Conservation (phyloP, 2,113 vertebrate genomes). For the Macrotis lagotis region DNA sequence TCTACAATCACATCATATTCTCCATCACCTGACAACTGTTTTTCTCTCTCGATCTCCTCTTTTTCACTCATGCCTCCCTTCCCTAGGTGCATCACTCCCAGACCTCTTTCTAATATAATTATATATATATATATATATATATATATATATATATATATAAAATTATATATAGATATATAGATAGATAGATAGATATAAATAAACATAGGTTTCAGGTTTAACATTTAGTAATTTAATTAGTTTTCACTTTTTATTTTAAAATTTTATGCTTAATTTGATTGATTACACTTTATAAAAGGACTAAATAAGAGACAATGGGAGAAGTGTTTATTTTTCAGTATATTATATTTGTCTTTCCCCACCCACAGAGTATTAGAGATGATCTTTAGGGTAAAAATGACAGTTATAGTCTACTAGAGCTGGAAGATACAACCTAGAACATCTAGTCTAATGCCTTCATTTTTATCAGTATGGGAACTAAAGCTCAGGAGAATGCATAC, state of each 20-base stretch:
- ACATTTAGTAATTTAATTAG: neutral
- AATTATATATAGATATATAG: too few species aligned
- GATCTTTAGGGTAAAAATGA: neutral
- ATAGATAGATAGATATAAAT: too few species aligned
- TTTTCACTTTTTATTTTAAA: neutral
- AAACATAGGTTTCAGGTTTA: neutral
- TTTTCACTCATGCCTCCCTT: neutral
- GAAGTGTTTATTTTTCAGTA: neutral
- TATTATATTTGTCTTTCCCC: neutral
- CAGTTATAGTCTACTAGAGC: neutral
- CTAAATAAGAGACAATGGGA: neutral
- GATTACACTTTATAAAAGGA: neutral
- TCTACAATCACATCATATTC: too few species aligned
- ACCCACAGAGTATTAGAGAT: neutral
- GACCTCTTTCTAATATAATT: too few species aligned
- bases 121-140: too few species aligned
- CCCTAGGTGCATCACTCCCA: too few species aligned
- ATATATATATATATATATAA: too few species aligned
- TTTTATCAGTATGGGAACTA: neutral
- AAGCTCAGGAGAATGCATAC: neutral
- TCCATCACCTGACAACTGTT: too few species aligned
- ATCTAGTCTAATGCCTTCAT: neutral
- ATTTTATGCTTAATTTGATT: neutral
- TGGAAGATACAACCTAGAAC: neutral
- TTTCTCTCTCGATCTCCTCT: too few species aligned